Base-by-base conservation (phyloP, 1,140 invertebrate species). In the Drosophila punjabiensis region DNA sequence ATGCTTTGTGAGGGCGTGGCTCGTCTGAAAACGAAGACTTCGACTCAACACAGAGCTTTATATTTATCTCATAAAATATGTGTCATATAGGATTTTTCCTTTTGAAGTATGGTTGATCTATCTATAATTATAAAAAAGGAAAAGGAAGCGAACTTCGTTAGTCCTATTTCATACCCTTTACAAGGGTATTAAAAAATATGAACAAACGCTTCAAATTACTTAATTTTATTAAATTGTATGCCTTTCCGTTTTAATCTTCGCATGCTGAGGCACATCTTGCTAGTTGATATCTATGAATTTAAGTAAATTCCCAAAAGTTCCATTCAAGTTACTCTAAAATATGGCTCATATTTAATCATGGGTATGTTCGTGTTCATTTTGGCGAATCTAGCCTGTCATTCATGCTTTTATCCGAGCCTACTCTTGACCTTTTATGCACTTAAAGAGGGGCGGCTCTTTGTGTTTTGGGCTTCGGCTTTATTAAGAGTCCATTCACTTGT, bases 401-500 rank as follows among this genome's bases (percentile, higher is more conserved):
- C 33, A 11, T 24, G 37, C 50, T 56, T 69, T 71, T 39, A 69
- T 68, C 50, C 52, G 9, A 20, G 14, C 30, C 32, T 24, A 37
- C 37, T 50, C 45, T 43, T 74, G 69, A 74, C 45, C 69, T 74
- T 74, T 48, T 41, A n/a, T 59, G 45, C 39, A 73, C 41, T 48
- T 41, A 16, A 33, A 62, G 16, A 55, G 37, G 33, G 45, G 58
- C 64, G 28, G 47, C 30, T 18, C 35, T 50, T 74, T 74, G 55
- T 53, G 33, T 37, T 53, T 63, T 16, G 16, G 3, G 8, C 7
- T 39, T 39, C 14, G 28, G 33, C 14, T 28, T 64, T 75, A 71
- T 64, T 63, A 52, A 32, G 39, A 62, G 76, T 63, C 56, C 75
- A 78, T 78, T 77, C 55, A 77, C 74, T 60, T 37, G 30, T 45